phyloP scores from a whole-genome alignment of 2,888 invertebrate genomes.

The Chaetogeoica ovagalla region DNA sequence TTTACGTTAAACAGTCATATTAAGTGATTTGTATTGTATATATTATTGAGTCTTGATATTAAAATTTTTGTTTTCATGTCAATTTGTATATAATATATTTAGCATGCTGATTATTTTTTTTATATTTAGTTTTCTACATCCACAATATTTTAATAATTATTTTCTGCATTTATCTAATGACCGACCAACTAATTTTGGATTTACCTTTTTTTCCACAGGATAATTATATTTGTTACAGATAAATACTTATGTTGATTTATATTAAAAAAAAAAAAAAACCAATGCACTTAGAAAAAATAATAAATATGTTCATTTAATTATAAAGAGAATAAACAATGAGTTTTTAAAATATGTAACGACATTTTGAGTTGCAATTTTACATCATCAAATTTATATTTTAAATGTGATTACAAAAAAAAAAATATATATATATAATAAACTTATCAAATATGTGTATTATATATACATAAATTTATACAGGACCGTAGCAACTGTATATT shows the following conservation, averaged over 20 bases:
- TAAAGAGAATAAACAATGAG: background rate
- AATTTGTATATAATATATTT: constrained; percentile 4
- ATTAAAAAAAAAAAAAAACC: background rate
- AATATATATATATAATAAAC: background rate
- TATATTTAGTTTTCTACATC: constrained; percentile 2
- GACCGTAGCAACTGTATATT: no score
- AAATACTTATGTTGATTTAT: constrained; percentile 12
- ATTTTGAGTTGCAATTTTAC: constrained; percentile 7
- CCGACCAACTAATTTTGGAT: background rate
- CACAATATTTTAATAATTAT: background rate
- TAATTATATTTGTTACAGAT: constrained; percentile 1
- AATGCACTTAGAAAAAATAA: background rate
- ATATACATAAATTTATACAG: constrained; percentile 7
- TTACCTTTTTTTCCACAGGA: background rate
- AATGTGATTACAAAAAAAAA: background rate
- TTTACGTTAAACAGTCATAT: background rate
- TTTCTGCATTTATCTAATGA: background rate
- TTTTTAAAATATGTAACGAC: constrained; percentile 19
- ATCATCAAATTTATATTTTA: background rate
- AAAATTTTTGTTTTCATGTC: background rate
- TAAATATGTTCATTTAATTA: constrained; percentile 17
- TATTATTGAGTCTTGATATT: constrained; percentile 25
- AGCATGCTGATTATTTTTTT: background rate
- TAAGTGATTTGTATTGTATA: constrained; percentile 27
- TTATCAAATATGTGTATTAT: background rate